phyloP scores from a whole-genome alignment of 92 coral and sea anemone genomes.

The Bergia puertoricense region DNA sequence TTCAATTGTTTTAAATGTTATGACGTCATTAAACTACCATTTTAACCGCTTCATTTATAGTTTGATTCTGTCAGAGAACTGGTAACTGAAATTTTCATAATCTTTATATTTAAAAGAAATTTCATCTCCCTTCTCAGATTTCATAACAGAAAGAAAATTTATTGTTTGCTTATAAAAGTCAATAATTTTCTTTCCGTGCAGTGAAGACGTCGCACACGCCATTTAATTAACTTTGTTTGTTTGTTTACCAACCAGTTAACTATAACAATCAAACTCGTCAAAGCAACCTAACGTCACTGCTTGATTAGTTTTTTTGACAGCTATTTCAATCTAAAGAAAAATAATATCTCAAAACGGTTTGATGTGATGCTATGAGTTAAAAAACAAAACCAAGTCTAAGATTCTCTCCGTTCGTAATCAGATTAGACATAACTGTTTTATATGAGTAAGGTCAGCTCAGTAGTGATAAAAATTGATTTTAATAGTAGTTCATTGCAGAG shows the following conservation, averaged over 20 bases:
- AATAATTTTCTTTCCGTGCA: neutral
- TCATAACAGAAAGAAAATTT: neutral
- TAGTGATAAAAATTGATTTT: too few species aligned
- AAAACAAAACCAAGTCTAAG: neutral
- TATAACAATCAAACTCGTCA: neutral
- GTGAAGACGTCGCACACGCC: neutral
- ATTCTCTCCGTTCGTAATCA: neutral
- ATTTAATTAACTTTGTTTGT: neutral
- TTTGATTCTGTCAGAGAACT: neutral
- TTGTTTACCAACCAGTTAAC: constrained; percentile 14
- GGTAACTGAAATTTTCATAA: neutral
- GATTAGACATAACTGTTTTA: neutral
- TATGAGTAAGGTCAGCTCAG: neutral
- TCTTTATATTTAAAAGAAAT: neutral
- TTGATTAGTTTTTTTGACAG: neutral
- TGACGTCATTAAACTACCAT: constrained; percentile 33
- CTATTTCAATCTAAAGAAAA: neutral
- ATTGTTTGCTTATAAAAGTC: neutral
- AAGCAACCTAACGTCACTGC: neutral
- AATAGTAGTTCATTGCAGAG: too few species aligned
- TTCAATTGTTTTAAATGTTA: constrained; percentile 31
- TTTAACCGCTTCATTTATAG: constrained; percentile 4
- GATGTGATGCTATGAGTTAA: neutral
- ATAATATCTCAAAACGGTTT: too few species aligned
- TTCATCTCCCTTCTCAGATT: neutral